Evolutionary conservation across 2,113 vertebrate species (phyloP).

Genomic region (Motacilla alba): DNA sequence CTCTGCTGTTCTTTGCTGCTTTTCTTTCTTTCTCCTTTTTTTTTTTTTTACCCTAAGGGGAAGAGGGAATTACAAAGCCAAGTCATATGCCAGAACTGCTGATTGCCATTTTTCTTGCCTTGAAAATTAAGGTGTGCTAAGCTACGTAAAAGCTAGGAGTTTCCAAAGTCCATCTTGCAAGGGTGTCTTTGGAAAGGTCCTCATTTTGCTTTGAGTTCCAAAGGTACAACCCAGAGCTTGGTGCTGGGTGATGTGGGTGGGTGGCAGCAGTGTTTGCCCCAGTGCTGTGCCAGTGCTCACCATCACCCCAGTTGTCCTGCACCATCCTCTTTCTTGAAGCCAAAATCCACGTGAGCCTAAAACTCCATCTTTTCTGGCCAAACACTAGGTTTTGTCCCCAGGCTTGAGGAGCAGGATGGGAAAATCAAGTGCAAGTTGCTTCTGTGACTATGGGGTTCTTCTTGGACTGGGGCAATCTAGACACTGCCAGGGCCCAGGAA

Average conservation of each 20-base stretch:
- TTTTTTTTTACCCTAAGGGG: neutral
- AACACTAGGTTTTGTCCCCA: neutral
- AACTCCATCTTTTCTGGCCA: neutral
- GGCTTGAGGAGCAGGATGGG: neutral
- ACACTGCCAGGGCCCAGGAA: neutral
- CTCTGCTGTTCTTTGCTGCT: slow-evolving; percentile 33
- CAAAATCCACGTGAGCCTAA: neutral
- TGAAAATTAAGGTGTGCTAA: neutral
- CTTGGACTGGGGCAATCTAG: neutral
- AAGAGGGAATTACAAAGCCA: neutral
- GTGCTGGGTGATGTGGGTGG: accelerated
- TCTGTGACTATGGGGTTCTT: neutral
- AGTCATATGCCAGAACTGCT: neutral
- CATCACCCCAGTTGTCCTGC: neutral
- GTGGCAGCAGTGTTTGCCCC: neutral
- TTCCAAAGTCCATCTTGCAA: neutral
- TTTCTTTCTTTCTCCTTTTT: neutral
- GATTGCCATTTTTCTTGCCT: slow-evolving; percentile 2
- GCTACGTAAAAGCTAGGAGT: neutral
- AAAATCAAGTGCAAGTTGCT: neutral
- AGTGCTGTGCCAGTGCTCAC: neutral
- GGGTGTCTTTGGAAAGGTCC: neutral
- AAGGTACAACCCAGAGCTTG: neutral
- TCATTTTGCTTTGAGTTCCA: neutral
- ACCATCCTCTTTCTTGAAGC: neutral